Conservation (phyloP, 2,888 invertebrate species). For the Luperina nickerlii region DNA sequence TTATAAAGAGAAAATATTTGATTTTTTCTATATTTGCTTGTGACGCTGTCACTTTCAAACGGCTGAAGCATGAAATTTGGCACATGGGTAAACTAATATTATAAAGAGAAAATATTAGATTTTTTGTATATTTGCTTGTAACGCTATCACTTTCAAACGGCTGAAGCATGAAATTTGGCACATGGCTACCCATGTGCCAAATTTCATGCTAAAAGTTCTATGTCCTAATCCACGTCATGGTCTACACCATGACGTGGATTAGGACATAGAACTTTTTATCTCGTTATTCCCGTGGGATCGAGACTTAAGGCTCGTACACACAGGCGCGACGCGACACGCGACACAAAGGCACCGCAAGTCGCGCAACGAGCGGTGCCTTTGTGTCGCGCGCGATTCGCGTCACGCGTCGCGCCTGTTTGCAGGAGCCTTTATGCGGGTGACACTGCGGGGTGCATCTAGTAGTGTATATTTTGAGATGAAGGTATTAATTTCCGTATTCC, state of each 20-base stretch:
- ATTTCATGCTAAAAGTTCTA: no score
- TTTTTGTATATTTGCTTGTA: background rate
- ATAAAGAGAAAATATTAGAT: background rate
- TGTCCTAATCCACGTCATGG: no score
- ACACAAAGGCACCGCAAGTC: no score
- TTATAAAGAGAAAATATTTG: background rate
- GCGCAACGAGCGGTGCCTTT: no score
- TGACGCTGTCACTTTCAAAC: background rate
- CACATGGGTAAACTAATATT: background rate
- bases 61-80: background rate
- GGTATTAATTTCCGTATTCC: constrained; percentile 1
- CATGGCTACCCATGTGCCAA: no score
- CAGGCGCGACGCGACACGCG: no score
- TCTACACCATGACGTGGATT: no score
- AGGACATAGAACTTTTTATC: background rate
- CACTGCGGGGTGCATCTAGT: background rate
- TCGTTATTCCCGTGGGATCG: background rate
- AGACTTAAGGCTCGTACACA: background rate
- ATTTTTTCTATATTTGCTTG: background rate
- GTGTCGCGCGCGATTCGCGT: no score
- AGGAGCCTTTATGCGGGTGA: background rate
- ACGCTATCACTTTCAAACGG: background rate
- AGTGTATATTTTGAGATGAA: background rate
- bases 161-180: background rate
- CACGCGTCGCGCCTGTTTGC: no score